A percentile compares a stretch with the other conserved stretches of the same genome.
phyloP scores from a whole-genome alignment of 2,797 vertebrate genomes.

The Falco novaeseelandiae region DNA sequence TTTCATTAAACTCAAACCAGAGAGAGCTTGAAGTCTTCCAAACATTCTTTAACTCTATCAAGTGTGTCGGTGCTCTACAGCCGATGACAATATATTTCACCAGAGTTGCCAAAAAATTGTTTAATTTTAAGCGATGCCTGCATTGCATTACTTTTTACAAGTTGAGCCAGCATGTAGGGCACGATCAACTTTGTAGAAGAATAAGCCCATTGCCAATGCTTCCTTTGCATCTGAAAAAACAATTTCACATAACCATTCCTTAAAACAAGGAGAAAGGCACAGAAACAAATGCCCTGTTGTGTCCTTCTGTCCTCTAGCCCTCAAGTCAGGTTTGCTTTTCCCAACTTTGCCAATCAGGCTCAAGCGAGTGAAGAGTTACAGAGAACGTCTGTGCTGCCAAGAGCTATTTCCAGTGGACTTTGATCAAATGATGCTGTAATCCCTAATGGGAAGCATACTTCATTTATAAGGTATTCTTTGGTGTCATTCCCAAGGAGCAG shows the following conservation, averaged over 20 bases:
- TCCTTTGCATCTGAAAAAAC: not conserved
- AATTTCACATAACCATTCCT: not conserved
- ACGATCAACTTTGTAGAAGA: conserved; percentile 30
- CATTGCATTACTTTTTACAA: conserved; percentile 67
- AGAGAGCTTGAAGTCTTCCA: conserved; percentile 63
- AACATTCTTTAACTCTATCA: conserved; percentile 71
- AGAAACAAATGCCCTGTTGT: not conserved
- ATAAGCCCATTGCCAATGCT: conserved; percentile 9
- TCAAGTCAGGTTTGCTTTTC: not conserved
- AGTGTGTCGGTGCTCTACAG: conserved; percentile 65
- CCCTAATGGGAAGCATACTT: conserved; percentile 81
- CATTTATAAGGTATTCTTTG: conserved; percentile 82
- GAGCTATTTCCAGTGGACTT: conserved; percentile 82
- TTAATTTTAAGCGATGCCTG: conserved; percentile 68
- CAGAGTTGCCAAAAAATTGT: conserved; percentile 69
- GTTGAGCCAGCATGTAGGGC: conserved; percentile 46
- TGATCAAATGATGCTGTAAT: conserved; percentile 81
- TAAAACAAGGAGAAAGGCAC: conserved; percentile 8
- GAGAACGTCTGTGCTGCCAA: conserved; percentile 70
- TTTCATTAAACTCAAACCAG: conserved; percentile 72
- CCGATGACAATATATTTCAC: conserved; percentile 74
- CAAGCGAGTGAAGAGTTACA: conserved; percentile 63
- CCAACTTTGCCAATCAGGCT: conserved; percentile 35
- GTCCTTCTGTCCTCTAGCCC: not conserved
- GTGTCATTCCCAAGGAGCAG: conserved; percentile 79